Percentiles rank a stretch among this genome's conserved stretches.
Conservation (phyloP, 2,797 vertebrate species). For the Yasuhikotakia modesta region DNA sequence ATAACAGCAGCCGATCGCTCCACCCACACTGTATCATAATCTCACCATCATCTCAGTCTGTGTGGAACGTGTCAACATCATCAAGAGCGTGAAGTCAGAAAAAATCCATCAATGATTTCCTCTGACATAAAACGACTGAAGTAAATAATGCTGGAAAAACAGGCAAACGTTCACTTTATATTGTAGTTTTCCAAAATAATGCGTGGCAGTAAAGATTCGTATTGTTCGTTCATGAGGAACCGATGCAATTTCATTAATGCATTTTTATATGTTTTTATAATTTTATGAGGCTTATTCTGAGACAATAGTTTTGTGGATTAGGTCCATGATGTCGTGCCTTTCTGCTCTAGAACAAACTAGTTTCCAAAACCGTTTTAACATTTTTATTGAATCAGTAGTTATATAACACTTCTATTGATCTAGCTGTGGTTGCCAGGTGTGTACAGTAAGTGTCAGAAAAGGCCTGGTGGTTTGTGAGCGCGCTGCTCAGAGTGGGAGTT, state of each 20-base stretch:
- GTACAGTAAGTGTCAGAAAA: neutral
- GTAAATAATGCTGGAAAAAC: neutral
- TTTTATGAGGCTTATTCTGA: no score
- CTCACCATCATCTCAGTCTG: neutral
- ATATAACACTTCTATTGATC: neutral
- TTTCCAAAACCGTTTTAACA: neutral
- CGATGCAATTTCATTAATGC: no score
- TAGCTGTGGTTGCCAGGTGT: neutral
- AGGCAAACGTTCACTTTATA: neutral
- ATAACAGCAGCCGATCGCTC: neutral
- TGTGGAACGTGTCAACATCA: neutral
- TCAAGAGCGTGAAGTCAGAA: neutral
- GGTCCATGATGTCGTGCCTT: no score
- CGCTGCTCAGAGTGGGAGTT: neutral
- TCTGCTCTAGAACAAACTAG: no score
- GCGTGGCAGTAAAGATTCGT: no score
- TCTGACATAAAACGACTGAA: neutral
- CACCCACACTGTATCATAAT: constrained; percentile 24
- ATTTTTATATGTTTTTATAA: no score
- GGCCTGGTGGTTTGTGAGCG: neutral
- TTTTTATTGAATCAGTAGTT: neutral
- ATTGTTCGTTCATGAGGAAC: no score
- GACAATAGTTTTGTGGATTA: no score
- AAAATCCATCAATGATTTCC: neutral
- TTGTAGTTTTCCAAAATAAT: neutral